Conservation (phyloP, 92 coral and sea anemone species). For the Heliopora coerulea region DNA sequence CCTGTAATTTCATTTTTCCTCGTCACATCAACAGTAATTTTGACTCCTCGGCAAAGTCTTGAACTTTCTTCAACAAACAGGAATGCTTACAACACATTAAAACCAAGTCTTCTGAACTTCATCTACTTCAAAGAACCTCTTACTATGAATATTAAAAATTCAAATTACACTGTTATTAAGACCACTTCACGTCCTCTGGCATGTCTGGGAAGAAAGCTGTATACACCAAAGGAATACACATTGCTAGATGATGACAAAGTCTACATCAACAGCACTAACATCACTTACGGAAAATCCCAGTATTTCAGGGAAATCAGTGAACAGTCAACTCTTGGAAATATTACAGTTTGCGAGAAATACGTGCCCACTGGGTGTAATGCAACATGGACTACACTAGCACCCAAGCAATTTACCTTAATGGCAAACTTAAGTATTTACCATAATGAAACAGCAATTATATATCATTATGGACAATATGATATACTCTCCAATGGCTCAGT, state of each 20-base stretch:
- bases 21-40: constrained; percentile 3
- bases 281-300: constrained; percentile 18
- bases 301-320: constrained; percentile 12
- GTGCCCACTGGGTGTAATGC: constrained; percentile 41
- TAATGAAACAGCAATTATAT: constrained; percentile 7
- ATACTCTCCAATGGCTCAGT: constrained; percentile 7
- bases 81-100: neutral
- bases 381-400: neutral
- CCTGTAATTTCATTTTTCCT: neutral
- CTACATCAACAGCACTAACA: constrained; percentile 8
- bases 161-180: neutral
- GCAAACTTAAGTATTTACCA: constrained; percentile 25
- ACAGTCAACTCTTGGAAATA: constrained; percentile 4
- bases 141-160: neutral
- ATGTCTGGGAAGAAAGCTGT: neutral
- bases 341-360: constrained; percentile 40
- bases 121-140: constrained; percentile 10
- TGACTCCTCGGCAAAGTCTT: constrained; percentile 17
- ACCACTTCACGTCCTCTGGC: constrained; percentile 35
- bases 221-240: constrained; percentile 14
- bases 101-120: neutral
- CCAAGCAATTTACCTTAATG: neutral
- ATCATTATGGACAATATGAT: constrained; percentile 31
- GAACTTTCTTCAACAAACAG: neutral
- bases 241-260: neutral